Conservation (phyloP, 2,113 vertebrate species). For the Dendropsophus ebraccatus region DNA sequence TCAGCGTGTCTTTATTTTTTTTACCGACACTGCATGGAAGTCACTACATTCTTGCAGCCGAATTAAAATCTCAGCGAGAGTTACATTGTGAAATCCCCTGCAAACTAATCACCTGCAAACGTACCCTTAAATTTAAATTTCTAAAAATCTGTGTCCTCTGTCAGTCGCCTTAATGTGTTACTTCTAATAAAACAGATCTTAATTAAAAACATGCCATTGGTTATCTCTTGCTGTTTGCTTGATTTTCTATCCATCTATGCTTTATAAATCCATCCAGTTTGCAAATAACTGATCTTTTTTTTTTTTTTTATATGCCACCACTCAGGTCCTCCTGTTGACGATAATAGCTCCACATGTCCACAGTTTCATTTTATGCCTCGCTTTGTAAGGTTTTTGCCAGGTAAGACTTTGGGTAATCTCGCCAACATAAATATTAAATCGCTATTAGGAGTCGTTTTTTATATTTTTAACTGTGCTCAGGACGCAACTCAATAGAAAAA, state of each 20-base stretch:
- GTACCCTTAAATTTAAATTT: no score
- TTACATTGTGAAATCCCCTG: no score
- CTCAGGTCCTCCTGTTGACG: constrained; percentile 84
- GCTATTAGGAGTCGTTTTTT: no score
- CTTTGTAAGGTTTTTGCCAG: constrained; percentile 94
- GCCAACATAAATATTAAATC: neutral
- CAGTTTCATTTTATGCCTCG: constrained; percentile 98
- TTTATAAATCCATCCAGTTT: neutral
- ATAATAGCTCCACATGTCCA: constrained; percentile 76
- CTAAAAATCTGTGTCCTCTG: neutral
- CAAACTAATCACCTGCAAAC: no score
- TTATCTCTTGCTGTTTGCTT: neutral
- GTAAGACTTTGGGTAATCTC: constrained; percentile 69
- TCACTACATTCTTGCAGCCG: no score
- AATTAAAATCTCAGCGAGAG: no score
- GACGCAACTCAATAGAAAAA: no score
- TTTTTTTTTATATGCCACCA: constrained; percentile 43
- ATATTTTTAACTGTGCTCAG: no score
- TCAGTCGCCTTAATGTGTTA: neutral
- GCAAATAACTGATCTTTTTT: constrained; percentile 35
- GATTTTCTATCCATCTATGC: neutral
- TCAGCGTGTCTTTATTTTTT: no score
- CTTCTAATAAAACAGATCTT: no score
- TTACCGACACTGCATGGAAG: no score
- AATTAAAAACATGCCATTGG: neutral